A percentile compares a stretch with the other conserved stretches of the same genome.
These are phyloP conservation scores for Vulpes lagopus DNA, from an alignment of 2,113 vertebrate genomes.

Conservation along the genomic window DNA sequence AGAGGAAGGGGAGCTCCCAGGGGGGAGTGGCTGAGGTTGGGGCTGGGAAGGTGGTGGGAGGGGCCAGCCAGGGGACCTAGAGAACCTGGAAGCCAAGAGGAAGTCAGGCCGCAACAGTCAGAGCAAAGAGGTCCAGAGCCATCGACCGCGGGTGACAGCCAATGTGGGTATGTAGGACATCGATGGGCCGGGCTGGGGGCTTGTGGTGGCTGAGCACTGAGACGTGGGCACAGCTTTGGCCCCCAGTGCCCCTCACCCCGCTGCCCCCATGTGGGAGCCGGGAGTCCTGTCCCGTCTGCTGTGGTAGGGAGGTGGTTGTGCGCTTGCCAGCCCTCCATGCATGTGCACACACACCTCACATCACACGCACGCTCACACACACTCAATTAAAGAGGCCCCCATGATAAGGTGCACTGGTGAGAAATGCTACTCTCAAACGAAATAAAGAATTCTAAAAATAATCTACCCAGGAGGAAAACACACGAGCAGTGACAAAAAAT, in stretches of 20 bases:
- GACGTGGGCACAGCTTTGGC: neutral
- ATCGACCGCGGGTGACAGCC: neutral
- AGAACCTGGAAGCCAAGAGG: neutral
- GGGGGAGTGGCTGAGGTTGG: too few species aligned
- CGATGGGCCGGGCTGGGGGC: neutral
- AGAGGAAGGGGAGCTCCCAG: neutral
- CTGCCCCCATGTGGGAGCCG: neutral
- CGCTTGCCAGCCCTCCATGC: neutral
- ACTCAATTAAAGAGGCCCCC: neutral
- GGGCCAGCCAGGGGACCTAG: neutral
- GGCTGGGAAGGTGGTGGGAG: neutral
- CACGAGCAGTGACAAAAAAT: neutral
- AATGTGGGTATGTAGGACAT: fast-evolving
- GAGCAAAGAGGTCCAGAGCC: neutral
- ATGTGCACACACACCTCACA: neutral
- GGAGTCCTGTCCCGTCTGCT: neutral
- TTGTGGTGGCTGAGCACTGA: neutral
- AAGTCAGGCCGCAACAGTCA: neutral
- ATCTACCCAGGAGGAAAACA: neutral
- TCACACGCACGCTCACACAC: neutral
- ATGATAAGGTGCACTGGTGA: neutral
- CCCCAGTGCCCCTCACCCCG: neutral
- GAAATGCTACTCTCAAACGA: neutral
- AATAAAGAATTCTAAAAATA: neutral
- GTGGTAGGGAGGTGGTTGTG: neutral